Percentiles rank a stretch among this genome's conserved stretches.
Evolutionary conservation across 2,888 invertebrate genomes (phyloP).

Genomic region (Heliconius aoede): DNA sequence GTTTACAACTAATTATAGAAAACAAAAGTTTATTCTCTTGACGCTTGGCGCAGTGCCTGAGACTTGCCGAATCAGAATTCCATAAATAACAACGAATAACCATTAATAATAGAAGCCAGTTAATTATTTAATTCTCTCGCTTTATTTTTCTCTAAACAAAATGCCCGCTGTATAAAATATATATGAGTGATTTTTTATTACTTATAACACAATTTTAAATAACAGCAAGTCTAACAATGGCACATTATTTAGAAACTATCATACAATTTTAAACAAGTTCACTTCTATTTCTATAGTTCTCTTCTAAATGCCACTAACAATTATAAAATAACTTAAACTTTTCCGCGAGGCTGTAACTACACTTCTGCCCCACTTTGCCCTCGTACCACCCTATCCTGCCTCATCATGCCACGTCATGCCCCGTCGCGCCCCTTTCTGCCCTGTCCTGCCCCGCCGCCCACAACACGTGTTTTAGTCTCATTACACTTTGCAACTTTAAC

Average conservation of each 20-base stretch:
- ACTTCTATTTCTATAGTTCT: neutral
- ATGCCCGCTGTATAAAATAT: too few species aligned
- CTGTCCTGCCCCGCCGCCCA: neutral
- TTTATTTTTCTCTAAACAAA: too few species aligned
- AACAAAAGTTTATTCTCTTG: too few species aligned
- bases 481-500: conserved; percentile 21
- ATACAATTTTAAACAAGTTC: neutral
- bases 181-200: too few species aligned
- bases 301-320: conserved; percentile 9
- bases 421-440: neutral
- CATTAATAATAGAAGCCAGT: too few species aligned
- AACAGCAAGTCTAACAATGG: neutral
- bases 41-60: too few species aligned
- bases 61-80: too few species aligned
- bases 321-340: conserved; percentile 5
- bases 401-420: neutral
- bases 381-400: neutral
- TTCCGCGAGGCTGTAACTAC: neutral
- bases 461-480: conserved; percentile 14
- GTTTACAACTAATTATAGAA: too few species aligned
- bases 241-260: neutral
- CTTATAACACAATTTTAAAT: neutral
- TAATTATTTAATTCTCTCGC: too few species aligned
- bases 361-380: neutral
- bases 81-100: too few species aligned